Evolutionary conservation across 2,797 vertebrate genomes (phyloP), one percentile per base, ranked within the genome.

Genomic region (Muscicapa comitata): DNA sequence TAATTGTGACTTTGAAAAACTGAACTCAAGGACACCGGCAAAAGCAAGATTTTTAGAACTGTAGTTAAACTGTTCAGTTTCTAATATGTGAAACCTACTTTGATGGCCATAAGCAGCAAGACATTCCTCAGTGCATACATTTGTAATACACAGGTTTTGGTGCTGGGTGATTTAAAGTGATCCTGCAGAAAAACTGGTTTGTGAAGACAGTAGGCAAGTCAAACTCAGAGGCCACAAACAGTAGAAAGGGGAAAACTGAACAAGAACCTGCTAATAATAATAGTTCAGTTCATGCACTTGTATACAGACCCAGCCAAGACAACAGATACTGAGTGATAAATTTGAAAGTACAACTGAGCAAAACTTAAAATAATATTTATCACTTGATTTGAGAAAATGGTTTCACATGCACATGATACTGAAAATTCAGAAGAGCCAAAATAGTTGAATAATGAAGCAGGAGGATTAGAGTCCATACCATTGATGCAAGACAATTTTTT

Each of bases 331-430:
- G 6, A 70, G 29, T 3, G 1, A 70, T 21, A 26, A 37, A 55
- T 15, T 6, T 14, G 2, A 16, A 71, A 38, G 29, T 3, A 37
- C 10, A 78, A 12, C 11, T 35, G 13, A 59, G 9, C 13, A 76
- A 43, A 61, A 35, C 3, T 17, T 35, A 0, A 14, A 37, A 54
- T 28, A 35, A 18, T 1, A 23, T 0, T 1, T 6, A n/a, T 20
- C 6, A 2, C 21, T 54, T 47, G 33, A 55, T 5, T 55, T 33
- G 25, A 43, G 15, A 53, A 3, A 51, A 3, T 15, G 29, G 45
- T 26, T 61, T 50, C 10, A 47, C 4, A 26, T 1, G 1, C 16
- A 66, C 6, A 24, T 40, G 31, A 58, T 33, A 43, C n/a, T 78
- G 23, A 48, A 43, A 37, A 14, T 4, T 70, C 40, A 47, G 6